Conservation (phyloP, 1,140 invertebrate genomes). For the Oncopeltus fasciatus region DNA sequence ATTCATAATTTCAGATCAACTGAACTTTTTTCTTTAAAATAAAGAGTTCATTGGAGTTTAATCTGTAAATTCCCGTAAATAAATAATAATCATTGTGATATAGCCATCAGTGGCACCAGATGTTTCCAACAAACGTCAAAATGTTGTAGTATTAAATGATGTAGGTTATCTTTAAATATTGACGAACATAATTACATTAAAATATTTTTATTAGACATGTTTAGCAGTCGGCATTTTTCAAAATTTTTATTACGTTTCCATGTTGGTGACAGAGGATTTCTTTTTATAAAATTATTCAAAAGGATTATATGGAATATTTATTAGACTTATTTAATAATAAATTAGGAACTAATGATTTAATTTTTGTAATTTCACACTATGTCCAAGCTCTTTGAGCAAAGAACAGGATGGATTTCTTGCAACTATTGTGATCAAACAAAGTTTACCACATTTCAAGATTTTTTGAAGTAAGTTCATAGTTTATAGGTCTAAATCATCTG, state of each 20-base stretch:
- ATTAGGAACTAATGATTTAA: background rate
- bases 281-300: background rate
- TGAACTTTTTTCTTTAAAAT: too few species aligned
- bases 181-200: background rate
- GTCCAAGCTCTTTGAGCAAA: constrained; percentile 7
- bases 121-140: background rate
- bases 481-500: too few species aligned
- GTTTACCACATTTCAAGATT: constrained; percentile 6
- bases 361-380: background rate
- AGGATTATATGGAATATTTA: too few species aligned
- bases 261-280: background rate
- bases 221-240: background rate
- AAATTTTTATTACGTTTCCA: background rate
- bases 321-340: too few species aligned
- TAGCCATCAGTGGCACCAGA: too few species aligned
- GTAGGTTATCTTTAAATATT: constrained; percentile 1
- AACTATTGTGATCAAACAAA: constrained; percentile 9
- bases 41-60: too few species aligned
- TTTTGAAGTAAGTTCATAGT: constrained; percentile 10
- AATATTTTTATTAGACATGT: background rate
- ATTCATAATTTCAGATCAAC: background rate
- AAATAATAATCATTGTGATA: too few species aligned
- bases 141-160: background rate
- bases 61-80: too few species aligned
- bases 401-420: constrained; percentile 7